These are phyloP conservation scores for Calosoma granatense DNA, from an alignment of 1,140 invertebrate species.

Conservation along the genomic window DNA sequence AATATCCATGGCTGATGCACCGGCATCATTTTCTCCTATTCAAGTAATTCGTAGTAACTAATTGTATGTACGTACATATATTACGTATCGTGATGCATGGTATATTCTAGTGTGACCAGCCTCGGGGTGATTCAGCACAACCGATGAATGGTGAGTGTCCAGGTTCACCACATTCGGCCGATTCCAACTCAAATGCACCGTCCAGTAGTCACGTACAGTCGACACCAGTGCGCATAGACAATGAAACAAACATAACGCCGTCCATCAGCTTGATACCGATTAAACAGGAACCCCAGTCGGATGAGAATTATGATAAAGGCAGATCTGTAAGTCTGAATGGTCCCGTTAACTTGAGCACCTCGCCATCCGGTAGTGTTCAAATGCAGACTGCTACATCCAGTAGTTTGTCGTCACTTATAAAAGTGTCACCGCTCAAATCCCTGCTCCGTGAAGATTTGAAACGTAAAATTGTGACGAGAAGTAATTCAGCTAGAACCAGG, in stretches of 20 bases:
- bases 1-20: slow-evolving; percentile 70
- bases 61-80: too few species aligned
- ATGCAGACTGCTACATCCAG: slow-evolving; percentile 45
- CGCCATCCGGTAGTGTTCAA: slow-evolving; percentile 27
- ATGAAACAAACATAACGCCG: slow-evolving; percentile 57
- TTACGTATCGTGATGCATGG: too few species aligned
- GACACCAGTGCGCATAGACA: slow-evolving; percentile 31
- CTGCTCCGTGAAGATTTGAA: slow-evolving; percentile 70
- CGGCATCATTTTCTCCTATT: slow-evolving; percentile 32
- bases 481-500: slow-evolving; percentile 29
- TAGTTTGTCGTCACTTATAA: slow-evolving; percentile 52
- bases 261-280: slow-evolving; percentile 79
- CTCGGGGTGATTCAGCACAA: too few species aligned
- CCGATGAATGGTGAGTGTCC: slow-evolving; percentile 45
- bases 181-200: slow-evolving; percentile 61
- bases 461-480: slow-evolving; percentile 56
- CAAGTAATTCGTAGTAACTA: slow-evolving; percentile 30
- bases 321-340: slow-evolving; percentile 26
- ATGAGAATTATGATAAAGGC: slow-evolving; percentile 25
- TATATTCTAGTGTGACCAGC: too few species aligned
- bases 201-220: slow-evolving; percentile 48
- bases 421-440: slow-evolving; percentile 75
- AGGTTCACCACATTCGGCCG: slow-evolving; percentile 64
- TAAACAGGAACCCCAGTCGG: slow-evolving; percentile 55
- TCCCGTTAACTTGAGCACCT: slow-evolving; percentile 28